Percentiles rank a stretch among this genome's conserved stretches.
These are phyloP conservation scores for Chrysemys picta DNA, from an alignment of 2,113 vertebrate species.

Conservation along the genomic window DNA sequence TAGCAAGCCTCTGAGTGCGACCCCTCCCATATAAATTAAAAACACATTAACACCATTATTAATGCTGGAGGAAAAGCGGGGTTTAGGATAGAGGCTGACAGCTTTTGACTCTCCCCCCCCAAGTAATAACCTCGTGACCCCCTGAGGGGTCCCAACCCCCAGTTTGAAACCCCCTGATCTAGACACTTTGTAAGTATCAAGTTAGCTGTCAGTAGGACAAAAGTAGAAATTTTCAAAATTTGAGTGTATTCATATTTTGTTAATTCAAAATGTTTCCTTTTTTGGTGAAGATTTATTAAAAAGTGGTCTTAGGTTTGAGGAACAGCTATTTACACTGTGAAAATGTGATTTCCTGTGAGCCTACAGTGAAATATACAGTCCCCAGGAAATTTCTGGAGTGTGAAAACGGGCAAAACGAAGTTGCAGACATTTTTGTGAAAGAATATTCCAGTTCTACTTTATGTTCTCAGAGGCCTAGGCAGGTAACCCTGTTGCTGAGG, in stretches of 20 bases:
- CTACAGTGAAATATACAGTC: not conserved
- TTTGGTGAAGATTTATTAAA: not conserved
- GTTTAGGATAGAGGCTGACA: no score
- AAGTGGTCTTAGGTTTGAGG: not conserved
- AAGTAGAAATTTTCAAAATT: not conserved
- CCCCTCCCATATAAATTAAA: no score
- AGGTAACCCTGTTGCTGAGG: not conserved
- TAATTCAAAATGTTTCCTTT: not conserved
- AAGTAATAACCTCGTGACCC: no score
- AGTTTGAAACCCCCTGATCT: not conserved
- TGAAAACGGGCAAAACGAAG: not conserved
- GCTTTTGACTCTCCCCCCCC: no score
- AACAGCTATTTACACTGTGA: not conserved
- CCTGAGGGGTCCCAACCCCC: no score
- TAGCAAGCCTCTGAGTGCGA: no score
- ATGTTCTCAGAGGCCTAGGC: not conserved
- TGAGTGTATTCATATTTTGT: not conserved
- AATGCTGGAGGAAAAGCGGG: no score
- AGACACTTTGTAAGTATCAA: not conserved
- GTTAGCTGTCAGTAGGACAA: not conserved
- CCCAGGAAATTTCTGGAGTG: not conserved
- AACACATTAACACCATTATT: no score
- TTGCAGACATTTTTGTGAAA: slow-evolving; percentile 13
- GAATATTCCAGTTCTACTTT: not conserved
- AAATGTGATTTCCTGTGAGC: not conserved